These are phyloP conservation scores for Carcina quercana DNA, from an alignment of 2,888 invertebrate species.

Conservation along the genomic window DNA sequence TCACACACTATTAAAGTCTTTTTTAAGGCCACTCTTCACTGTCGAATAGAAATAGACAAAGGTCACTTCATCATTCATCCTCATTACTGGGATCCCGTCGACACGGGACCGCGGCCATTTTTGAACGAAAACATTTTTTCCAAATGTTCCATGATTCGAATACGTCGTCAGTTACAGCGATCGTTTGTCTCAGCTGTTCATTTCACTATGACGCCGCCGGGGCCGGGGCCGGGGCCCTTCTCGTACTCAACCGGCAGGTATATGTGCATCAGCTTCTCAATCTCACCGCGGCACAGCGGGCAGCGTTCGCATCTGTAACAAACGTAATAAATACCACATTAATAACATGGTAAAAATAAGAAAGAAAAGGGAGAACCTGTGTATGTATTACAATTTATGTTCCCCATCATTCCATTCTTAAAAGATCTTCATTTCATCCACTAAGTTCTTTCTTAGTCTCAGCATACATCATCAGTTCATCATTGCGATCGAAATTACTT, in stretches of 20 bases:
- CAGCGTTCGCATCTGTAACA: slow-evolving; percentile 79
- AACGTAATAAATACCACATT: slow-evolving; percentile 6
- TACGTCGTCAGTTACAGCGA: slow-evolving; percentile 24
- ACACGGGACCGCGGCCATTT: neutral
- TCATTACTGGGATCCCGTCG: too few species aligned
- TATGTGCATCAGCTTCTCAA: slow-evolving; percentile 80
- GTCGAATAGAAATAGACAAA: slow-evolving; percentile 1
- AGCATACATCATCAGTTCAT: too few species aligned
- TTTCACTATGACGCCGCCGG: slow-evolving; percentile 53
- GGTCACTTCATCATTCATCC: slow-evolving; percentile 4
- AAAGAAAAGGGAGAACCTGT: too few species aligned
- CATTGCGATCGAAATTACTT: too few species aligned
- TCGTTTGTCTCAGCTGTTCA: slow-evolving; percentile 29
- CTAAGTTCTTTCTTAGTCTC: too few species aligned
- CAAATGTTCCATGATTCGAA: slow-evolving; percentile 10
- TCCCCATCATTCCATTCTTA: too few species aligned
- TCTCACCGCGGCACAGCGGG: slow-evolving; percentile 83
- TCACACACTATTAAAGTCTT: slow-evolving; percentile 33
- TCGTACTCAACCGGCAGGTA: slow-evolving; percentile 78
- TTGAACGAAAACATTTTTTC: slow-evolving; percentile 2
- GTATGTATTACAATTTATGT: too few species aligned
- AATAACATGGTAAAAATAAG: neutral
- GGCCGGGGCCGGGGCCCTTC: slow-evolving; percentile 37
- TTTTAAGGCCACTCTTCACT: slow-evolving; percentile 17
- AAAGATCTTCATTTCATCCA: too few species aligned